phyloP scores from a whole-genome alignment of 2,113 vertebrate genomes.

The Toxostoma redivivum region DNA sequence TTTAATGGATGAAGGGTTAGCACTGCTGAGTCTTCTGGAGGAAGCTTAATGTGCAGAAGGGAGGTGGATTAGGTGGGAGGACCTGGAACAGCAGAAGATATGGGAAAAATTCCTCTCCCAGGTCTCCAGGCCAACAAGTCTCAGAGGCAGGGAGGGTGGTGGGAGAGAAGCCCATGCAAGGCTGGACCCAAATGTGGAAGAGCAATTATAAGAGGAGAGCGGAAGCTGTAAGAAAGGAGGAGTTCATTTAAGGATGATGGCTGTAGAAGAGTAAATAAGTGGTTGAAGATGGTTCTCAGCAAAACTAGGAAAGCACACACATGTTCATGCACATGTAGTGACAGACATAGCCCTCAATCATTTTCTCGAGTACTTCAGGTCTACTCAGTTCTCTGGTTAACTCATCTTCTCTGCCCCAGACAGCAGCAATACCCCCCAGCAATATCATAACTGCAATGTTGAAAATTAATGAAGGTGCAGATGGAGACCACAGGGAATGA shows the following conservation, averaged over 20 bases:
- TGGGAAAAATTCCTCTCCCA: background rate
- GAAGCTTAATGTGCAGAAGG: background rate
- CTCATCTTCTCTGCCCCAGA: background rate
- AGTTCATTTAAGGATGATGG: background rate
- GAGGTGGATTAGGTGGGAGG: conserved; percentile 8
- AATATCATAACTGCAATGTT: accelerated
- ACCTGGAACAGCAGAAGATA: background rate
- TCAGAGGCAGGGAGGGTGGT: background rate
- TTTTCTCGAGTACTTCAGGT: background rate
- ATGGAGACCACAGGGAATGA: background rate
- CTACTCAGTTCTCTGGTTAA: background rate
- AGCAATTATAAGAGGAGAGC: background rate
- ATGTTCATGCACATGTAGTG: background rate
- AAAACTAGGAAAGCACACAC: background rate
- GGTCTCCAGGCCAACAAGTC: background rate
- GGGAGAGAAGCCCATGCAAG: background rate
- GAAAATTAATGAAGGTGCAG: background rate
- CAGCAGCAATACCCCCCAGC: background rate
- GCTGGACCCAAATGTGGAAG: background rate
- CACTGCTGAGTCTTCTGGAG: background rate
- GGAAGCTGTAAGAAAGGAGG: background rate
- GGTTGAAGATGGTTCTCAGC: background rate
- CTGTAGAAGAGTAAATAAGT: background rate
- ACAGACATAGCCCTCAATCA: background rate
- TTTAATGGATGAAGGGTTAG: background rate